A percentile compares a stretch with the other conserved stretches of the same genome.
These are phyloP conservation scores for Lagria hirta DNA, from an alignment of 2,888 invertebrate species.

Conservation along the genomic window DNA sequence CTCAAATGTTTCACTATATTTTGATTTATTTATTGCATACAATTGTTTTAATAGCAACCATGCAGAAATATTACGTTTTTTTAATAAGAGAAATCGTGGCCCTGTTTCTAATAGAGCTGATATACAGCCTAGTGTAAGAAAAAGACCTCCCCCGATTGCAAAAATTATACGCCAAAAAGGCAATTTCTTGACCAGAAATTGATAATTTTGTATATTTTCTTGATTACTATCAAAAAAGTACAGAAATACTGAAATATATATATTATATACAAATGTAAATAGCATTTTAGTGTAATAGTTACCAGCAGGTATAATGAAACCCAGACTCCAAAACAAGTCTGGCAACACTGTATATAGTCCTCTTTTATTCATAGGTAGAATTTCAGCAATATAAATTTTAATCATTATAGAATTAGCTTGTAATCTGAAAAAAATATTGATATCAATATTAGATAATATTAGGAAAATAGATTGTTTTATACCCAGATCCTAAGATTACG, in stretches of 20 bases:
- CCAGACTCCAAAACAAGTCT: slow-evolving; percentile 50
- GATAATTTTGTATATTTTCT: slow-evolving; percentile 25
- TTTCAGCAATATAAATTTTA: slow-evolving; percentile 53
- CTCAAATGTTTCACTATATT: slow-evolving; percentile 51
- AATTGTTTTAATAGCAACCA: slow-evolving; percentile 52
- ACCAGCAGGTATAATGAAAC: slow-evolving; percentile 46
- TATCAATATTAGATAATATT: too few species aligned
- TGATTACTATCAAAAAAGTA: slow-evolving; percentile 29
- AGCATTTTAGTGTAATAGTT: slow-evolving; percentile 5
- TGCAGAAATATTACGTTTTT: slow-evolving; percentile 47
- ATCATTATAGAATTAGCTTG: slow-evolving; percentile 46
- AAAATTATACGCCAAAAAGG: slow-evolving; percentile 55
- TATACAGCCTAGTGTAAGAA: slow-evolving; percentile 50
- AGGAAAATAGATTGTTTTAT: too few species aligned
- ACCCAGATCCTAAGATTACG: slow-evolving; percentile 54
- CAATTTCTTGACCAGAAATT: slow-evolving; percentile 40
- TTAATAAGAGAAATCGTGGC: slow-evolving; percentile 52
- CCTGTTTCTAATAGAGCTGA: slow-evolving; percentile 53
- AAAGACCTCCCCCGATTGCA: slow-evolving; percentile 49
- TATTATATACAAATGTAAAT: too few species aligned
- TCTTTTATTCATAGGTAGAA: slow-evolving; percentile 48
- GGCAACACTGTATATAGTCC: slow-evolving; percentile 48
- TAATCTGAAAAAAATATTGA: slow-evolving; percentile 41
- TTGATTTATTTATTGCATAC: slow-evolving; percentile 55
- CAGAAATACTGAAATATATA: slow-evolving; percentile 30